A percentile compares a stretch with the other conserved stretches of the same genome.
phyloP scores from a whole-genome alignment of 2,797 vertebrate species.

The Luscinia luscinia region DNA sequence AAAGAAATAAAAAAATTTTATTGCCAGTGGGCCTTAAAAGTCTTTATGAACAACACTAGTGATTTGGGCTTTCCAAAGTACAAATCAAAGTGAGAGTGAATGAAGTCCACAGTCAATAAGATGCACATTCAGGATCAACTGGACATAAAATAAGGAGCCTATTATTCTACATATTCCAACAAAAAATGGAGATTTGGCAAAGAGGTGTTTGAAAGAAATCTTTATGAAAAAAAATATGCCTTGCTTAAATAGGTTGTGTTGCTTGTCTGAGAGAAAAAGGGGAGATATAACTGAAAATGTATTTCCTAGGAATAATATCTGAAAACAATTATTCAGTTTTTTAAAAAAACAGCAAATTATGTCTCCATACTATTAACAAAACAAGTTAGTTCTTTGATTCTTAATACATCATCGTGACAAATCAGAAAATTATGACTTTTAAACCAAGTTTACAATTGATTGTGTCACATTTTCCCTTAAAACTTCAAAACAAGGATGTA shows the following conservation, averaged over 20 bases:
- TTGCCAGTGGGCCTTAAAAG: not conserved
- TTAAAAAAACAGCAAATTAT: conserved; percentile 58
- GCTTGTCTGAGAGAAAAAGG: not conserved
- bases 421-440: conserved; percentile 25
- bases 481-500: not conserved
- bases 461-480: not conserved
- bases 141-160: not conserved
- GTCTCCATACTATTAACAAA: conserved; percentile 51
- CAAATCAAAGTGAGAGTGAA: not conserved
- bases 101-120: not conserved
- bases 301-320: conserved; percentile 50
- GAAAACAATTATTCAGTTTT: conserved; percentile 52
- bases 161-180: not conserved
- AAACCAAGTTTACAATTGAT: conserved; percentile 22
- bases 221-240: not conserved
- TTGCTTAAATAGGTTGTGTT: not conserved
- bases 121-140: not conserved
- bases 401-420: conserved; percentile 38
- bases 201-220: not conserved
- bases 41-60: not conserved
- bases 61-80: not conserved
- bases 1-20: not conserved
- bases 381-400: conserved; percentile 54
- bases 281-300: conserved; percentile 28
- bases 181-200: not conserved